Percentiles rank a stretch among this genome's conserved stretches.
These are phyloP conservation scores for Sebastes oblongus DNA, from an alignment of 2,797 vertebrate species.

Conservation along the genomic window DNA sequence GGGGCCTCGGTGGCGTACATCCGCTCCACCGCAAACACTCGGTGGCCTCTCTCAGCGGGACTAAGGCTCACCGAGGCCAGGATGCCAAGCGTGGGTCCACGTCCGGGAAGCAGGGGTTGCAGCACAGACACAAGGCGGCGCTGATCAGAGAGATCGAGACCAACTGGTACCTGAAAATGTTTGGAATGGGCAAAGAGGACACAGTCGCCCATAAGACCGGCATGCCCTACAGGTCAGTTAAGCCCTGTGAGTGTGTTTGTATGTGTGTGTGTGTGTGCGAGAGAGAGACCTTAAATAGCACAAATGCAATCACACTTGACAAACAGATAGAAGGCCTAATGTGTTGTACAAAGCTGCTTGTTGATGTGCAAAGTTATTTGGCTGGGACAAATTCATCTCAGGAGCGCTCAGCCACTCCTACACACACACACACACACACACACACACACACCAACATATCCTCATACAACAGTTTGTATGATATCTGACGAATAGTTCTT, in stretches of 20 bases:
- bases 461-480: too few relatives aligned
- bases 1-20: constrained; percentile 64
- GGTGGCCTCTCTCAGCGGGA: constrained; percentile 79
- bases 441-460: neutral
- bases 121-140: constrained; percentile 80
- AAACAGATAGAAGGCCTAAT: constrained; percentile 13
- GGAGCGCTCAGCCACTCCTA: neutral
- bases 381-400: neutral
- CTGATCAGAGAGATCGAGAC: constrained; percentile 91
- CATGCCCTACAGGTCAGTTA: constrained; percentile 94
- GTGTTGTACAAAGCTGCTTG: neutral
- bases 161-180: constrained; percentile 91
- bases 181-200: constrained; percentile 87
- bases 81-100: constrained; percentile 78
- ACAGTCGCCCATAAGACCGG: constrained; percentile 86
- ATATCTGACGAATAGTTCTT: too few relatives aligned
- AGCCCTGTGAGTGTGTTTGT: neutral
- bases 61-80: constrained; percentile 74
- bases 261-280: neutral
- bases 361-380: constrained; percentile 23
- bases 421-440: neutral
- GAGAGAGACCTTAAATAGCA: neutral
- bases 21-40: constrained; percentile 85
- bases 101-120: constrained; percentile 72
- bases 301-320: neutral